phyloP scores from a whole-genome alignment of 2,888 invertebrate genomes.

The Perizoma flavofasciatum region DNA sequence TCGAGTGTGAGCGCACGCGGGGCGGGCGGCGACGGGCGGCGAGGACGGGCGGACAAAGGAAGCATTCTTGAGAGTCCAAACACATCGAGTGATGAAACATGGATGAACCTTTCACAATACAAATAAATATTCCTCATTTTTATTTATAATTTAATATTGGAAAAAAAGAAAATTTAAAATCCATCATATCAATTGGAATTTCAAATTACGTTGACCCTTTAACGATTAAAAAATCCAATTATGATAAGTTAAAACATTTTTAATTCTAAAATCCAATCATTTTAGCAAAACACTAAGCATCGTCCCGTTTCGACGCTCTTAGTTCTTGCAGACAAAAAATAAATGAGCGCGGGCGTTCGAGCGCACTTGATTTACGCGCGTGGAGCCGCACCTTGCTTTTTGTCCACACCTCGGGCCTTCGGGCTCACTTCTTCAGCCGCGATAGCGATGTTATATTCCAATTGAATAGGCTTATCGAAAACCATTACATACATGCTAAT shows the following conservation, averaged over 20 bases:
- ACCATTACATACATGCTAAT: background rate
- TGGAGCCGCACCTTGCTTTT: constrained; percentile 31
- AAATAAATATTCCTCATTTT: too few relatives aligned
- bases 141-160: too few relatives aligned
- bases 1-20: constrained; percentile 13
- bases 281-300: background rate
- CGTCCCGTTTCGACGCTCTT: constrained; percentile 19
- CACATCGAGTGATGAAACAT: constrained; percentile 9
- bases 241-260: too few relatives aligned
- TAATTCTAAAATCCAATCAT: too few relatives aligned
- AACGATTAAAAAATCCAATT: too few relatives aligned
- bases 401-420: constrained; percentile 26
- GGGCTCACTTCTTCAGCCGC: background rate
- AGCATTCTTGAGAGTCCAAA: constrained; percentile 16
- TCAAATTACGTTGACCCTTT: too few relatives aligned
- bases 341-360: constrained; percentile 29
- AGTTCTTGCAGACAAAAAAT: constrained; percentile 34
- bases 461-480: constrained; percentile 5
- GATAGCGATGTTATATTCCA: background rate
- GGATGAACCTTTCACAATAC: background rate
- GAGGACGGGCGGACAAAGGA: constrained; percentile 30
- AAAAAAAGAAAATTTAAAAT: too few relatives aligned
- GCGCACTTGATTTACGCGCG: constrained; percentile 36
- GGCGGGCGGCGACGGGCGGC: constrained; percentile 6
- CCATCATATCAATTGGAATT: too few relatives aligned